Base-by-base conservation (phyloP, 1,140 invertebrate genomes). In the Acromyrmex echinatior region DNA sequence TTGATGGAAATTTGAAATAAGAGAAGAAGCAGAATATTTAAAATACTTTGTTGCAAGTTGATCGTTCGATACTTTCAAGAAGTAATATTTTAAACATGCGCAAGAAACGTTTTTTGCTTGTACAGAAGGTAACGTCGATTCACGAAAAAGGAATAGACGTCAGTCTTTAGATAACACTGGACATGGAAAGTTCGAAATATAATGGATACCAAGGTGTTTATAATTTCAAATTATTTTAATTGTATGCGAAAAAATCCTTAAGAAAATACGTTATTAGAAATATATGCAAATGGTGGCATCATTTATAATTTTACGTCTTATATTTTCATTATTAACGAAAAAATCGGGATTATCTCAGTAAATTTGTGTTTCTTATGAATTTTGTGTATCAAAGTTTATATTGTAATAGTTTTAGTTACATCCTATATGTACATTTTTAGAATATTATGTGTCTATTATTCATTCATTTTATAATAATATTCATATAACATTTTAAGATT, bases 121-220 rank as follows among this genome's bases (percentile, higher is more conserved):
- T 9, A 58, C 2, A 16, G 1, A 1, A 76, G 28, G 60, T 79
- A 45, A 80, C 10, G 2, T 80, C n/a, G 28, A 21, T 35, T 21
- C 12, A 5, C n/a, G n/a, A 18, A 25, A 18, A 1, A 31, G 18
- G 5, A 25, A 14, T n/a, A 18, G 9, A 56, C n/a, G 45, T 12
- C 31, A 80, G 49, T 80, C 49, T 70, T 7, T 68, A 53, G 1
- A 10, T 25, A 7, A 45, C 45, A 28, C 31, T 80, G 14, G 10
- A 70, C 18, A 80, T 80, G 63, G 9, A 70, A 53, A 14, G 14
- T 70, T 70, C 49, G 0, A 68, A 56, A 39, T 68, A 80, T 21
- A 9, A 35, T 2, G 49, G 28, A 56, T 65, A 79, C 1, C 49
- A 5, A 80, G 60, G 45, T 79, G 18, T 6, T 65, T 60, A 60